A percentile compares a stretch with the other conserved stretches of the same genome.
Conservation (phyloP, 37 sponge, comb jelly and placozoan genomes). For the Cladorhizidae sp. region DNA sequence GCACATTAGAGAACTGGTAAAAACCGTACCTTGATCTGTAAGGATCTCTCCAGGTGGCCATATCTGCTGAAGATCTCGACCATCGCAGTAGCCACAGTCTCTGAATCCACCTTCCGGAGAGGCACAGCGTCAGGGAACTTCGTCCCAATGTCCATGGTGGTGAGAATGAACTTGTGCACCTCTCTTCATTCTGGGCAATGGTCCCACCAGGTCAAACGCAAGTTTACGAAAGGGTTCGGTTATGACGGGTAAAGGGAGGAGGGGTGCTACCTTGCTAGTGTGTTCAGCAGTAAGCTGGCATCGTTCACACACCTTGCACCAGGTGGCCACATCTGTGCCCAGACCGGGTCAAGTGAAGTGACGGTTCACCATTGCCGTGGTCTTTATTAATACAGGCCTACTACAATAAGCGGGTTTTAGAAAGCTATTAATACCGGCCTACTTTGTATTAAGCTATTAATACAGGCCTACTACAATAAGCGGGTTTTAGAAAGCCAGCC, state of each 20-base stretch:
- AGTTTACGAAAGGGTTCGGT: constrained; percentile 46
- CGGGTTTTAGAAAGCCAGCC: too few relatives aligned
- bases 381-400: too few relatives aligned
- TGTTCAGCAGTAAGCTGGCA: neutral
- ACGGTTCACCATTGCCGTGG: constrained; percentile 27
- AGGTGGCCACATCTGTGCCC: constrained; percentile 29
- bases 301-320: constrained; percentile 9
- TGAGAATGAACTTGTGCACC: constrained; percentile 49
- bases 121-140: constrained; percentile 61
- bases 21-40: neutral
- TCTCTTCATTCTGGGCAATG: constrained; percentile 21
- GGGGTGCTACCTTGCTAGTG: constrained; percentile 20
- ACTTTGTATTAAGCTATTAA: too few relatives aligned
- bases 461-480: too few relatives aligned
- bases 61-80: neutral
- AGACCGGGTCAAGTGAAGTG: constrained; percentile 61
- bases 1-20: neutral
- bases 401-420: too few relatives aligned
- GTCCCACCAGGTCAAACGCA: constrained; percentile 69
- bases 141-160: constrained; percentile 49
- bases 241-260: constrained; percentile 46
- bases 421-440: too few relatives aligned
- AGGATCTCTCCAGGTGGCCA: neutral
- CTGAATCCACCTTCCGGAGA: constrained; percentile 10
- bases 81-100: neutral